Conservation (phyloP, 2,888 invertebrate genomes). For the Euproctis similis region DNA sequence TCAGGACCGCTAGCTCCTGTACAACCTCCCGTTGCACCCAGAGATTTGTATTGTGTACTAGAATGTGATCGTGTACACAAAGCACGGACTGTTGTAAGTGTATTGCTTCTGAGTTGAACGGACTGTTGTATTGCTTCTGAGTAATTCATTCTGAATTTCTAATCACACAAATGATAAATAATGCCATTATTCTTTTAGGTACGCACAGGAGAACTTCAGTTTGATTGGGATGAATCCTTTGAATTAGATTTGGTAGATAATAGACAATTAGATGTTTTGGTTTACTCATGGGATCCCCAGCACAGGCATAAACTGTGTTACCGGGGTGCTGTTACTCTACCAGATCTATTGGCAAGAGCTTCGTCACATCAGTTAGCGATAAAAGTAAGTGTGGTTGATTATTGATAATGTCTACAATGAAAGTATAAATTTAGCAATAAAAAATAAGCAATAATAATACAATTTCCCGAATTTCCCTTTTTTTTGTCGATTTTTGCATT, state of each 20-base stretch:
- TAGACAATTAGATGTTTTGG: slow-evolving; percentile 94
- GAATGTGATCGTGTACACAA: slow-evolving; percentile 98
- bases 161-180: neutral
- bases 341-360: slow-evolving; percentile 86
- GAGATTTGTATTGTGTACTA: slow-evolving; percentile 97
- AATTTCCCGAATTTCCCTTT: too few relatives aligned
- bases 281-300: slow-evolving; percentile 99
- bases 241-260: slow-evolving; percentile 97
- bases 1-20: slow-evolving; percentile 75
- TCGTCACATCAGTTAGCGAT: slow-evolving; percentile 92
- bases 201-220: slow-evolving; percentile 95
- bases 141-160: neutral
- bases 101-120: too few relatives aligned
- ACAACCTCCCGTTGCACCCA: slow-evolving; percentile 62
- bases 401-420: too few relatives aligned
- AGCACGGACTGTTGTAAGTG: slow-evolving; percentile 90
- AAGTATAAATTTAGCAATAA: too few relatives aligned
- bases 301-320: slow-evolving; percentile 97
- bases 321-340: slow-evolving; percentile 90
- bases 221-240: slow-evolving; percentile 99
- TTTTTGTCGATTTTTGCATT: too few relatives aligned
- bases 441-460: too few relatives aligned
- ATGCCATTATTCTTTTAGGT: slow-evolving; percentile 74
- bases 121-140: too few relatives aligned
- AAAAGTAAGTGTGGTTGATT: slow-evolving; percentile 81